These are phyloP conservation scores for Gymnarchus niloticus DNA, from an alignment of 2,113 vertebrate species.

Conservation along the genomic window DNA sequence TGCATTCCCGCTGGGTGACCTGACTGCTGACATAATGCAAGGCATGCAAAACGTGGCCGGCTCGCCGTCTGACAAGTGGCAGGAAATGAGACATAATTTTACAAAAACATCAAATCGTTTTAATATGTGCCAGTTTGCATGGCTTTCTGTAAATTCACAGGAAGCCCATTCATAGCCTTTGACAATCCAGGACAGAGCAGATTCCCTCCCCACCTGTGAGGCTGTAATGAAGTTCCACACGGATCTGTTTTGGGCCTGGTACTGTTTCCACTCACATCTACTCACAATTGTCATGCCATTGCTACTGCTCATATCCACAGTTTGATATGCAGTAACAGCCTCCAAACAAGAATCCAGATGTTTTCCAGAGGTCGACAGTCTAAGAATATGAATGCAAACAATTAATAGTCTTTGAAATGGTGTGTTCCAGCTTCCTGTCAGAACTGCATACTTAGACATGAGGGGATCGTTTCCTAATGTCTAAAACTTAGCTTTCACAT, in stretches of 20 bases:
- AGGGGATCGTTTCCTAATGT: neutral
- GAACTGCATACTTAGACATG: neutral
- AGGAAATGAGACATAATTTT: neutral
- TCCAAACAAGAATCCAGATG: neutral
- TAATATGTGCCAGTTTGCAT: neutral
- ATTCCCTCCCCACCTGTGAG: neutral
- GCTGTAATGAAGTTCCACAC: neutral
- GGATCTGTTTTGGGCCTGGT: neutral
- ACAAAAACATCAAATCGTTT: neutral
- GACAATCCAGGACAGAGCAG: neutral
- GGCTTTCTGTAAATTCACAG: neutral
- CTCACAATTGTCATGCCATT: neutral
- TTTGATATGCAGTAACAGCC: neutral
- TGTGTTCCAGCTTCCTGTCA: neutral
- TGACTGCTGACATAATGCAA: slow-evolving; percentile 48
- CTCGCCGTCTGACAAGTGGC: slow-evolving; percentile 30
- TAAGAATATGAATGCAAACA: no score
- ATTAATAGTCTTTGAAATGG: no score
- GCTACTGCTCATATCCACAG: neutral
- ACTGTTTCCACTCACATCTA: neutral
- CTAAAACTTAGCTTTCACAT: neutral
- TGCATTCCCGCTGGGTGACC: slow-evolving; percentile 36
- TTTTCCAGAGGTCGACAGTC: neutral
- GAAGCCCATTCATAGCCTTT: neutral
- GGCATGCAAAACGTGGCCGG: slow-evolving; percentile 38